Percentiles rank a stretch among this genome's conserved stretches.
These are phyloP conservation scores for Menura novaehollandiae DNA, from an alignment of 2,113 vertebrate genomes.

Conservation along the genomic window DNA sequence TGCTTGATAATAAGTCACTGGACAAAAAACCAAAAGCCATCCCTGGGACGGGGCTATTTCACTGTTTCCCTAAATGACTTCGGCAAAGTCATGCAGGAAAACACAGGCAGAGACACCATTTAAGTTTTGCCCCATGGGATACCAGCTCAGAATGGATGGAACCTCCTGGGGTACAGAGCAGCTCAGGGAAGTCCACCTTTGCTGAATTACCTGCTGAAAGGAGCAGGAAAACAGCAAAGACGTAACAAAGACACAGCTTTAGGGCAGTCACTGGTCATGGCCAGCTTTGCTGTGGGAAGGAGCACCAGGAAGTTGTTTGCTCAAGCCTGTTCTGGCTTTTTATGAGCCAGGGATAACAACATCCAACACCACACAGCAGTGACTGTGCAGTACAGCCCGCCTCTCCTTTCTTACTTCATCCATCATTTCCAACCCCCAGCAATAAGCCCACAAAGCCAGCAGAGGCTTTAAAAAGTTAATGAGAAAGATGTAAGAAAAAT, in stretches of 20 bases:
- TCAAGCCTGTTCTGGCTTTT: background rate
- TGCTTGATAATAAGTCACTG: background rate
- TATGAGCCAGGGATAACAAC: background rate
- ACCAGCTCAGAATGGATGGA: background rate
- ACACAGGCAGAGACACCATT: background rate
- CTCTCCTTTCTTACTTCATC: constrained; percentile 48
- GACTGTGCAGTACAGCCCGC: background rate
- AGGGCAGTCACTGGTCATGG: background rate
- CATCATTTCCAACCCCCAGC: constrained; percentile 34
- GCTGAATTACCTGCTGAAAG: background rate
- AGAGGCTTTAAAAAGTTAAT: constrained; percentile 70
- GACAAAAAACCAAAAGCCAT: background rate
- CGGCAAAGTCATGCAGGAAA: background rate
- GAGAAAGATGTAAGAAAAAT: constrained; percentile 56
- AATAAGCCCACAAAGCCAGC: constrained; percentile 43
- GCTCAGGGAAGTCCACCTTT: background rate
- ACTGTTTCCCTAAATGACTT: background rate
- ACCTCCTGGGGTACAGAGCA: background rate
- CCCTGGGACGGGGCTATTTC: background rate
- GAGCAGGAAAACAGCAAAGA: background rate
- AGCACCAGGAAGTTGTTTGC: background rate
- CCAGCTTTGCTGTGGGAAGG: background rate
- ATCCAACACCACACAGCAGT: background rate
- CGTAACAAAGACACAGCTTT: background rate
- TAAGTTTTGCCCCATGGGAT: background rate